Evolutionary conservation across 2,888 invertebrate species (phyloP).

Genomic region (Himalopsyche tibetana): DNA sequence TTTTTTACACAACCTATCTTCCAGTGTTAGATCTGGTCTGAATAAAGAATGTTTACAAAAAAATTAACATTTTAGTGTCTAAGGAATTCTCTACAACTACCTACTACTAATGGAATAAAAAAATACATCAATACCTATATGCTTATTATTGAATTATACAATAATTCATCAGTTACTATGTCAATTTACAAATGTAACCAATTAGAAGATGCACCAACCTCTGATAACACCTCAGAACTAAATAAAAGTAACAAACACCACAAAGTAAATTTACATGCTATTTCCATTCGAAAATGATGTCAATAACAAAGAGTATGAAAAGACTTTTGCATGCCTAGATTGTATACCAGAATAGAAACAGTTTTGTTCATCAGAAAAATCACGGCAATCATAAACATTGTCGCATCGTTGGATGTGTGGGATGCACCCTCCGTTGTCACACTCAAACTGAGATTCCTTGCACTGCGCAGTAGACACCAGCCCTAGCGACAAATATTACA

Average conservation of each 20-base stretch:
- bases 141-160: constrained; percentile 16
- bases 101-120: constrained; percentile 5
- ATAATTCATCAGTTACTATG: constrained; percentile 4
- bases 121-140: constrained; percentile 22
- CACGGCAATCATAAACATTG: constrained; percentile 92
- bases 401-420: constrained; percentile 88
- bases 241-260: constrained; percentile 17
- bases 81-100: constrained; percentile 8
- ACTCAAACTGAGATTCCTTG: constrained; percentile 82
- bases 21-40: too few species aligned
- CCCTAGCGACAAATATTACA: constrained; percentile 60
- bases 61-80: too few species aligned
- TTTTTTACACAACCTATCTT: too few species aligned
- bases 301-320: constrained; percentile 19
- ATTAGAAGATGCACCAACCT: constrained; percentile 35
- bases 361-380: constrained; percentile 94
- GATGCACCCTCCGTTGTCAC: constrained; percentile 87
- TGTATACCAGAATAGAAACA: constrained; percentile 79
- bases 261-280: constrained; percentile 24
- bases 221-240: constrained; percentile 26
- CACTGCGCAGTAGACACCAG: constrained; percentile 73
- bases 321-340: constrained; percentile 43
- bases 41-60: too few species aligned
- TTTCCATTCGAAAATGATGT: constrained; percentile 37
- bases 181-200: constrained; percentile 25